Evolutionary conservation across 2,888 invertebrate species (phyloP), one percentile per base, ranked within the genome.

Genomic region (Drosophila infuscata): DNA sequence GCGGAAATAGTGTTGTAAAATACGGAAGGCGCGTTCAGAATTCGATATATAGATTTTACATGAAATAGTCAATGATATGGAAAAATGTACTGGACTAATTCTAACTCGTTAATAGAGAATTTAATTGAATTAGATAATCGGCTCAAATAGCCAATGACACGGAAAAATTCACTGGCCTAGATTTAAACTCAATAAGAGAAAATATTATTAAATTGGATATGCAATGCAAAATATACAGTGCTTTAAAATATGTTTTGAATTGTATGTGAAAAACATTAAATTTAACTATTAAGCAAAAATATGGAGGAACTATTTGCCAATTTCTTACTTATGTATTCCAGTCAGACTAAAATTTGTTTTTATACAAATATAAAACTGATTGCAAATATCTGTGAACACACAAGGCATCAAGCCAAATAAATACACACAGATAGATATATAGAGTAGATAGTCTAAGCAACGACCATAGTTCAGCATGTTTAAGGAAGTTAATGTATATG

Each of bases 401-500:
- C 25, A 33, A 25, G 12, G 12, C 33, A 48, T 17, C 54, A 36
- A 9, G 17, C 6, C 17, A 36, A 32, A 12, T 15, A 41, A 56
- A 33, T 63, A 20, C 12, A 25, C 32, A 43, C 32, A 38, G 20
- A 51, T 35, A 25, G 15, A 17, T 38, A 17, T 17, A 46, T 25
- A 11, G 30, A 51, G 30, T 29, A 25, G 33, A 49, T 46, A 15
- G 2, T 29, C 30, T 25, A 35, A 53, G 56, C 48, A 54, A 33
- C 25, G 38, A 38, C 43, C 56, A 46, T 52, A 67, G 33, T 53
- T 64, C 46, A 69, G 59, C 61, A 62, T 48, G 52, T 38, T 62
- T 54, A 54, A 64, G 53, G 29, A 49, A 57, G 66, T 41, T n/a
- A 59, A 71, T 54, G 62, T 62, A n/a, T 62, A 33, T 61, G 69